Evolutionary conservation across 2,888 invertebrate genomes (phyloP).

Genomic region (Drosophila mimica): DNA sequence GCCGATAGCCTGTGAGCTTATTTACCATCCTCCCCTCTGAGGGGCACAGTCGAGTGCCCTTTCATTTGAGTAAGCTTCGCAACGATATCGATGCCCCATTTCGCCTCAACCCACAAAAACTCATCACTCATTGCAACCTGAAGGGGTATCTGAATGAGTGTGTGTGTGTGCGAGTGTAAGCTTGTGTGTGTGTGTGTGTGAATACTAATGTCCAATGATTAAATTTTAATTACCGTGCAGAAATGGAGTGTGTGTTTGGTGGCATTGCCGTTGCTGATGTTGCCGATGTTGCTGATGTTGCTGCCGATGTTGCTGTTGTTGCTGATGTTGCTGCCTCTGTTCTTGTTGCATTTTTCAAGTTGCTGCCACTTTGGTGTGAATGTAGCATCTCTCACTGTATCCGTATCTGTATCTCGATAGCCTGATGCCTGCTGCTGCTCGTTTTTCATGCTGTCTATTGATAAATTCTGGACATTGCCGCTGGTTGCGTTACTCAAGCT

Average conservation of each 20-base stretch:
- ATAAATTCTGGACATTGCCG: constrained; percentile 31
- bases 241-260: constrained; percentile 69
- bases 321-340: constrained; percentile 21
- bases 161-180: background rate
- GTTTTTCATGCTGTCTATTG: constrained; percentile 32
- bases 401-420: constrained; percentile 4
- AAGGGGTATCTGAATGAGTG: constrained; percentile 23
- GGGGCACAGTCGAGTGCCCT: constrained; percentile 1
- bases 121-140: constrained; percentile 47
- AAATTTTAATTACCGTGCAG: constrained; percentile 79
- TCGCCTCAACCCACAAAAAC: constrained; percentile 12
- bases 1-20: constrained; percentile 25
- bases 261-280: constrained; percentile 19
- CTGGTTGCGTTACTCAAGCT: constrained; percentile 24
- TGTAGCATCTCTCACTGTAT: constrained; percentile 22
- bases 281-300: constrained; percentile 13
- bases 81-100: constrained; percentile 35
- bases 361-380: constrained; percentile 46
- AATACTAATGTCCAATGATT: constrained; percentile 79
- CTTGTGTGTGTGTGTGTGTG: constrained; percentile 36
- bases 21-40: background rate
- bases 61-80: constrained; percentile 46
- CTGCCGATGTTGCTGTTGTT: background rate
- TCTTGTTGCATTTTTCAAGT: constrained; percentile 64
- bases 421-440: constrained; percentile 7